These are phyloP conservation scores for Neoseiulus cucumeris DNA, from an alignment of 1,140 invertebrate species.

Conservation along the genomic window DNA sequence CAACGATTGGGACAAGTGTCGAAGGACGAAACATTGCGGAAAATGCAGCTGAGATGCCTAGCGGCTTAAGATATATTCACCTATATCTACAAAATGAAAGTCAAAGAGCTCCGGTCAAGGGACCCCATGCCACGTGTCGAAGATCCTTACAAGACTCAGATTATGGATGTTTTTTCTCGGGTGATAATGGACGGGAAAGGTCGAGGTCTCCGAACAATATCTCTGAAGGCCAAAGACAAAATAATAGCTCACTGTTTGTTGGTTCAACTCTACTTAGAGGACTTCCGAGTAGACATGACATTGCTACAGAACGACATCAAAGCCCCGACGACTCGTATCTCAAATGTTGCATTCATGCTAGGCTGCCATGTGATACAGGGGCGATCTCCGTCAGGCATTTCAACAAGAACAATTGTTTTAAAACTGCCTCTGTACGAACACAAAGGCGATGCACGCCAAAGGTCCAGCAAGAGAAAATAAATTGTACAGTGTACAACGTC, in stretches of 20 bases:
- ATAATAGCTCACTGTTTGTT: neutral
- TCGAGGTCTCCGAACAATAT: neutral
- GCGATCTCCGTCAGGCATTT: neutral
- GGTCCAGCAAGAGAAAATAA: neutral
- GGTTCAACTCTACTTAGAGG: neutral
- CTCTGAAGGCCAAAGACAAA: neutral
- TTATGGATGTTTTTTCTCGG: neutral
- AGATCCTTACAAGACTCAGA: constrained; percentile 5
- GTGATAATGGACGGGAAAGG: constrained; percentile 7
- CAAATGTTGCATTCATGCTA: neutral
- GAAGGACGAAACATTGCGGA: neutral
- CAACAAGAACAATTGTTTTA: neutral
- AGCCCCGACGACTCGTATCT: neutral
- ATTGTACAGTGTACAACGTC: neutral
- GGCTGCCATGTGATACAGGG: constrained; percentile 8
- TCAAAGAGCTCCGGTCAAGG: neutral
- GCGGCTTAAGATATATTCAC: constrained; percentile 3
- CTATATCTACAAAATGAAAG: constrained; percentile 3
- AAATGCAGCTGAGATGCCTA: constrained; percentile 4
- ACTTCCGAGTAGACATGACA: neutral
- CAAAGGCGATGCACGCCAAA: neutral
- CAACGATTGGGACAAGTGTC: neutral
- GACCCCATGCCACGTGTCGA: constrained; percentile 4
- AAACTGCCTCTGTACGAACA: neutral
- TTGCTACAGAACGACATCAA: constrained; percentile 1